These are phyloP conservation scores for Coreoperca whiteheadi DNA, from an alignment of 2,113 vertebrate genomes.

Conservation along the genomic window DNA sequence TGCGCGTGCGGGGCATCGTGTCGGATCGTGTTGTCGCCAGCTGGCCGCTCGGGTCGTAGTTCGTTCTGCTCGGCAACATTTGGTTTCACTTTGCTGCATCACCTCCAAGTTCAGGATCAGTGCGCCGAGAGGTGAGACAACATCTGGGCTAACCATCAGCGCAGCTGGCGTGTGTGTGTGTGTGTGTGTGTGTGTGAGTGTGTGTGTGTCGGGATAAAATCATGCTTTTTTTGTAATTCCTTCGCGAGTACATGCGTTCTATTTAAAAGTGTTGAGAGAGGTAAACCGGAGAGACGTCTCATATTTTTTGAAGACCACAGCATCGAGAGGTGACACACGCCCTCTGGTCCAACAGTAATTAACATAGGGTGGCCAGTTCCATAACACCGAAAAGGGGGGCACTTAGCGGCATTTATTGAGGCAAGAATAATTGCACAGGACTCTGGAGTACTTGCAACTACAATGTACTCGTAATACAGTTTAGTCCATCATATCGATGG, in stretches of 20 bases:
- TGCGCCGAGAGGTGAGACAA: constrained; percentile 12
- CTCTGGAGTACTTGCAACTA: too few species aligned
- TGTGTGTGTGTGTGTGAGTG: not conserved
- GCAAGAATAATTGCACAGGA: too few species aligned
- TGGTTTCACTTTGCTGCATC: constrained; percentile 58
- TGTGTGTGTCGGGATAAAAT: constrained; percentile 22
- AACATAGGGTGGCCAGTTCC: too few species aligned
- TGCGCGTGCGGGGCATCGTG: not conserved
- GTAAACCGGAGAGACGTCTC: not conserved
- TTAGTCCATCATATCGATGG: too few species aligned
- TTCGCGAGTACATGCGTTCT: not conserved
- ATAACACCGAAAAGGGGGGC: too few species aligned
- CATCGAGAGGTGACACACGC: not conserved
- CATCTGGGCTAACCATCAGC: constrained; percentile 49
- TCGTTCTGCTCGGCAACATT: constrained; percentile 28
- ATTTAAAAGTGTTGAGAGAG: not conserved
- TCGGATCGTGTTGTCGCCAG: constrained; percentile 2
- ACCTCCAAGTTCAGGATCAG: constrained; percentile 48
- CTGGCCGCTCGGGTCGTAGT: not conserved
- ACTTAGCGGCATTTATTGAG: too few species aligned
- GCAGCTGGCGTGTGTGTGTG: constrained; percentile 10
- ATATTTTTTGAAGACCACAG: too few species aligned
- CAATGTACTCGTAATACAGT: too few species aligned
- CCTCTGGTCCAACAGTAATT: not conserved
- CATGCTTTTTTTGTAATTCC: not conserved